Conservation (phyloP, 2,888 invertebrate species). For the Carabus problematicus region DNA sequence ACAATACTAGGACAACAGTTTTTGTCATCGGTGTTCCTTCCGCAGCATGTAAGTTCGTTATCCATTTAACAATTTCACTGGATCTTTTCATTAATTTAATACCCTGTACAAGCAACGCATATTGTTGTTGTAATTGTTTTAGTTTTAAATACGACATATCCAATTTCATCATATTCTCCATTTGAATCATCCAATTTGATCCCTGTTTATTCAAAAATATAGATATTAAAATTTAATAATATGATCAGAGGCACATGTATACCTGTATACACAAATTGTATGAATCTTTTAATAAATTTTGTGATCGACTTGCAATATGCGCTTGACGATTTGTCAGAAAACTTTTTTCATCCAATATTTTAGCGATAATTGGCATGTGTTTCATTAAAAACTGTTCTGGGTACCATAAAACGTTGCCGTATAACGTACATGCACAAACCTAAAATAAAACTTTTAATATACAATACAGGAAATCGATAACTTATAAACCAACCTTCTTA, state of each 20-base stretch:
- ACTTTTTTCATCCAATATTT: constrained; percentile 61
- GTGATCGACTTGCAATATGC: constrained; percentile 65
- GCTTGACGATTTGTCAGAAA: constrained; percentile 62
- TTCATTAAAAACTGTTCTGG: constrained; percentile 81
- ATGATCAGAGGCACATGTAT: constrained; percentile 25
- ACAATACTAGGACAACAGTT: constrained; percentile 75
- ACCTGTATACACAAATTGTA: constrained; percentile 61
- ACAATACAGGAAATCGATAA: constrained; percentile 39
- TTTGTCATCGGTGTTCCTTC: constrained; percentile 81
- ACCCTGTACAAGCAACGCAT: constrained; percentile 64
- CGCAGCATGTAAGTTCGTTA: constrained; percentile 71
- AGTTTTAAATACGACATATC: constrained; percentile 61
- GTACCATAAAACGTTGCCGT: constrained; percentile 84
- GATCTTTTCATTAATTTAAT: constrained; percentile 59
- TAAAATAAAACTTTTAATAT: constrained; percentile 55
- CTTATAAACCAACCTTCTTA: constrained; percentile 67
- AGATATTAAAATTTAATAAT: constrained; percentile 4
- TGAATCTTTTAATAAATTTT: constrained; percentile 70
- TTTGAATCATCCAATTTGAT: constrained; percentile 66
- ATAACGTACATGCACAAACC: constrained; percentile 79
- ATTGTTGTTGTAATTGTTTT: constrained; percentile 64
- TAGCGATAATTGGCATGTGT: constrained; percentile 66
- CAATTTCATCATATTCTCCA: constrained; percentile 63
- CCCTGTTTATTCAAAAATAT: constrained; percentile 14
- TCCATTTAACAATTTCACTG: constrained; percentile 65